These are phyloP conservation scores for Lepidocyrtinus sp. DNA, from an alignment of 2,888 invertebrate species.

Conservation along the genomic window DNA sequence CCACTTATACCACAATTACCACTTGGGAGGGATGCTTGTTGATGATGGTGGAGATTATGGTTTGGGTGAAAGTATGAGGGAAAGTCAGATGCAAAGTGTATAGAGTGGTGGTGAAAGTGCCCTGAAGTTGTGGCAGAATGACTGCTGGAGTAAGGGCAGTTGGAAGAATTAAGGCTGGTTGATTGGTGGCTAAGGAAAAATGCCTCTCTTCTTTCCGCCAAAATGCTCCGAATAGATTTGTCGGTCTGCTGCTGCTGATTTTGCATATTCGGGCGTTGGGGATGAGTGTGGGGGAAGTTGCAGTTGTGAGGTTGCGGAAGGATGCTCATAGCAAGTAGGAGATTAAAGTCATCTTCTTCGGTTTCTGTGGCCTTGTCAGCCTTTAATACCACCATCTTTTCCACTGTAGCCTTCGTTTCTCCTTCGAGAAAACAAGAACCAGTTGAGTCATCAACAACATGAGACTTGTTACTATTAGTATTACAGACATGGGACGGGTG, in stretches of 20 bases:
- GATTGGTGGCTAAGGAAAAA: conserved; percentile 60
- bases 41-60: conserved; percentile 19
- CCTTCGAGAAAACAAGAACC: conserved; percentile 62
- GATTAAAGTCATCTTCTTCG: conserved; percentile 60
- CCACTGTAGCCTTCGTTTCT: conserved; percentile 60
- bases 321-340: conserved; percentile 47
- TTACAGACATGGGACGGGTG: conserved; percentile 46
- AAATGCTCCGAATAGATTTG: conserved; percentile 52
- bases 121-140: conserved; percentile 25
- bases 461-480: conserved; percentile 11
- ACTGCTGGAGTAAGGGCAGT: conserved; percentile 19
- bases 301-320: conserved; percentile 21
- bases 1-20: conserved; percentile 20
- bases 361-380: conserved; percentile 67
- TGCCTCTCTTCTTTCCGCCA: conserved; percentile 66
- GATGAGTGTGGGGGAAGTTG: conserved; percentile 10
- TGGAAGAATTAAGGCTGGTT: conserved; percentile 9
- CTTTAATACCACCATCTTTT: conserved; percentile 65
- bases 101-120: conserved; percentile 23
- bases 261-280: no score
- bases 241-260: neutral
- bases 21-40: neutral
- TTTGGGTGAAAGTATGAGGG: conserved; percentile 13
- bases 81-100: conserved; percentile 21
- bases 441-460: conserved; percentile 38